Evolutionary conservation across 2,888 invertebrate genomes (phyloP), one percentile per base, ranked within the genome.

Genomic region (Odontocerum albicorne): DNA sequence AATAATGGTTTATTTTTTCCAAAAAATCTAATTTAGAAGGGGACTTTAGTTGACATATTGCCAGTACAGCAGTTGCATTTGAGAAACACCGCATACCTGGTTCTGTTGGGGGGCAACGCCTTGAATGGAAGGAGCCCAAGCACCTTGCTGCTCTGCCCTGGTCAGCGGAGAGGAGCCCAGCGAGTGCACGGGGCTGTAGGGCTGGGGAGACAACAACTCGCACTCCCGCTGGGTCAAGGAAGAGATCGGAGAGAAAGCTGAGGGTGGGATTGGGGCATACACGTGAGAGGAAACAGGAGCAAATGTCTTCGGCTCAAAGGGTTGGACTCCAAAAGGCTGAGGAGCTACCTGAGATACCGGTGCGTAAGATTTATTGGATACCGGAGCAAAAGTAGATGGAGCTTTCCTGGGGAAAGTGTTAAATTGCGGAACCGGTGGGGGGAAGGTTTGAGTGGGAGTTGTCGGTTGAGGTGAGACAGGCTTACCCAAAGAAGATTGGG

Each of bases 251-350:
- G 32, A 16, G 39, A 35, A 27, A 17, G 31, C 8, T 21, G 51
- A 27, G 15, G 53, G 44, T 16, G 49, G 32, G 17, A 15, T 35
- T 12, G 42, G 35, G 17, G 22, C 49, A 31, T 49, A 55, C 32
- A 27, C 42, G 27, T 51, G 53, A n/a, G 50, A 31, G 33, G 33
- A 64, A 64, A 15, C 49, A 13, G 59, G 71, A 66, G 55, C 44
- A 36, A 69, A 64, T 15, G 69, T 68, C 32, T 69, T 65, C 39
- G 56, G 47, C 20, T 21, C 20, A 21, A 40, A 40, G 73, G 50
- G 44, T 19, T 44, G 39, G 21, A 45, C 19, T 12, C 40, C 50
- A 45, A 55, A 55, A 13, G 55, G 44, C 69, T 69, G 46, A 71
- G 66, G 38, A 65, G 64, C 17, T 42, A 31, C 19, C 13, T n/a